These are phyloP conservation scores for Oedothorax gibbosus DNA, from an alignment of 1,140 invertebrate species.

Conservation along the genomic window DNA sequence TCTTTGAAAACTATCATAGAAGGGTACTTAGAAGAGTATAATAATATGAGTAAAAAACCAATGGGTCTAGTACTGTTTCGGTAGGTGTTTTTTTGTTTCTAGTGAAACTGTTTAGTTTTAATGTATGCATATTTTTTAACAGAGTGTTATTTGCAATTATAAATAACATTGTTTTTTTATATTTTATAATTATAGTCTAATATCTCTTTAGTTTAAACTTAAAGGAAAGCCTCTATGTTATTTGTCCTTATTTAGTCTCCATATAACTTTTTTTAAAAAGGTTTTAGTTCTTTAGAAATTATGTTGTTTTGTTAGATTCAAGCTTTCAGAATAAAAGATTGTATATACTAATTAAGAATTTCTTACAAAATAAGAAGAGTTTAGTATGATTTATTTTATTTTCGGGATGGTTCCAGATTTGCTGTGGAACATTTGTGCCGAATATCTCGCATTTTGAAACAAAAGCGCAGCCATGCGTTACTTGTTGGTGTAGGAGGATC, in stretches of 20 bases:
- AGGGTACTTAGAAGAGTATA: conserved; percentile 90
- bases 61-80: conserved; percentile 96
- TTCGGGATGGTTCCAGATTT: conserved; percentile 75
- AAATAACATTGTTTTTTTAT: no score
- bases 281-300: no score
- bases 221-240: no score
- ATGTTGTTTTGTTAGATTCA: no score
- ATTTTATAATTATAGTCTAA: no score
- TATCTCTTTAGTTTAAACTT: no score
- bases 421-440: conserved; percentile 94
- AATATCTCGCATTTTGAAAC: conserved; percentile 90
- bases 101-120: neutral
- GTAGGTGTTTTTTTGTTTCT: conserved; percentile 68
- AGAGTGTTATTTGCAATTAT: neutral
- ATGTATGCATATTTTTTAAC: neutral
- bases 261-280: no score
- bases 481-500: conserved; percentile 92
- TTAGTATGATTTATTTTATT: no score
- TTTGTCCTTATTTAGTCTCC: no score
- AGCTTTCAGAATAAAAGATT: no score
- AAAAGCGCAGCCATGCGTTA: conserved; percentile 86
- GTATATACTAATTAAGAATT: no score
- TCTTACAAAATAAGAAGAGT: no score
- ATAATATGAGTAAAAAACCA: conserved; percentile 96
- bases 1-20: conserved; percentile 87